phyloP scores from a whole-genome alignment of 2,888 invertebrate species.

The Charanyca ferruginea region DNA sequence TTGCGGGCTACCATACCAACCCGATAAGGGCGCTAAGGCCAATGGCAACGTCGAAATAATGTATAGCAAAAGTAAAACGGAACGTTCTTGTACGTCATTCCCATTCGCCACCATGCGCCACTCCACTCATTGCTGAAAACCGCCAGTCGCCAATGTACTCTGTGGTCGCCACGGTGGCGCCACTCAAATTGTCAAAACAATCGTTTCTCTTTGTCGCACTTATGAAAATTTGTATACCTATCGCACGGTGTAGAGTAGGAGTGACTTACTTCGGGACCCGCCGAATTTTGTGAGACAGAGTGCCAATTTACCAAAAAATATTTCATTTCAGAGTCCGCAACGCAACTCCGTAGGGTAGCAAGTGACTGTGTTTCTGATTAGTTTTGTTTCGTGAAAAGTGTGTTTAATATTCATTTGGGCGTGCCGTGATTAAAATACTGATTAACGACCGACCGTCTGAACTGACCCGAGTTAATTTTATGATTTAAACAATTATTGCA shows the following conservation, averaged over 20 bases:
- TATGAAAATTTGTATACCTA: neutral
- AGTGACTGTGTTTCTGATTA: conserved; percentile 18
- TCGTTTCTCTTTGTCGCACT: conserved; percentile 35
- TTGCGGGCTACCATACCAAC: too few relatives aligned
- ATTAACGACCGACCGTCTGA: neutral
- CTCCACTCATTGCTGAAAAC: too few relatives aligned
- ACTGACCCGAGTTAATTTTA: neutral
- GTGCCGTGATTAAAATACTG: neutral
- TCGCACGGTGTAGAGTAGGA: too few relatives aligned
- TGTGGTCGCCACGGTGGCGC: conserved; percentile 56
- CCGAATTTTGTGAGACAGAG: too few relatives aligned
- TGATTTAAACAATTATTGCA: neutral
- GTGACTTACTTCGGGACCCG: neutral
- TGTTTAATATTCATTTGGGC: neutral
- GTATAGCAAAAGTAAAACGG: conserved; percentile 37
- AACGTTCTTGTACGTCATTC: conserved; percentile 58
- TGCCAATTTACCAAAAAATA: too few relatives aligned
- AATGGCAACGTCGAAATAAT: neutral
- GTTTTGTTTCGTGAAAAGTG: conserved; percentile 6
- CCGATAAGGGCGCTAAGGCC: too few relatives aligned
- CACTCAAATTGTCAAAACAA: conserved; percentile 41
- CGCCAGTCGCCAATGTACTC: too few relatives aligned
- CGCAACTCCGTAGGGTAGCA: too few relatives aligned
- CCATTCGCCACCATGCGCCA: too few relatives aligned
- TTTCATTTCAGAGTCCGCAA: too few relatives aligned